phyloP scores from a whole-genome alignment of 2,888 invertebrate genomes.

The Vanessa cardui region DNA sequence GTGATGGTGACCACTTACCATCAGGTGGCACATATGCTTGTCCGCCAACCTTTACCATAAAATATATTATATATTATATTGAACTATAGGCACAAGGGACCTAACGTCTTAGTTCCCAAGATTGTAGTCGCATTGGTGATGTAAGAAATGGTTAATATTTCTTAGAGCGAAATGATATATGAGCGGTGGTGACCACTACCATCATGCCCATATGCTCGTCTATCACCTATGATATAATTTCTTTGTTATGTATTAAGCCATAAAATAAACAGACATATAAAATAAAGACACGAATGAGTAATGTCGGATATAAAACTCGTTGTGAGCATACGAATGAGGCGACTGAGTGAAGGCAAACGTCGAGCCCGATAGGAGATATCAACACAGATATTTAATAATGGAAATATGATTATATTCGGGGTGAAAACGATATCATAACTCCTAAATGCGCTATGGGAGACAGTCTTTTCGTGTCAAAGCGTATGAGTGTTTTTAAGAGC shows the following conservation, averaged over 20 bases:
- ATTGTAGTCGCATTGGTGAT: no score
- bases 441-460: constrained; percentile 15
- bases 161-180: no score
- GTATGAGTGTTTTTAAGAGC: constrained; percentile 31
- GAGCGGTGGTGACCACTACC: no score
- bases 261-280: neutral
- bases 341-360: constrained; percentile 26
- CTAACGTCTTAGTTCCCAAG: no score
- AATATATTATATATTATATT: no score
- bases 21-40: no score
- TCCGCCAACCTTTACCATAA: no score
- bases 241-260: neutral
- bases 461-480: constrained; percentile 23
- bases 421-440: constrained; percentile 39
- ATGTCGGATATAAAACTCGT: constrained; percentile 41
- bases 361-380: constrained; percentile 29
- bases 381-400: constrained; percentile 40
- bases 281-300: constrained; percentile 34
- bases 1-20: no score
- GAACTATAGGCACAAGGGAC: no score
- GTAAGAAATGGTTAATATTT: no score
- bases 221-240: no score
- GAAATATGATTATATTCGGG: constrained; percentile 40
- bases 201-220: no score
- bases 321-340: constrained; percentile 45